Evolutionary conservation across 1,140 invertebrate species (phyloP), one percentile per base, ranked within the genome.

Genomic region (Drosophila saltans): DNA sequence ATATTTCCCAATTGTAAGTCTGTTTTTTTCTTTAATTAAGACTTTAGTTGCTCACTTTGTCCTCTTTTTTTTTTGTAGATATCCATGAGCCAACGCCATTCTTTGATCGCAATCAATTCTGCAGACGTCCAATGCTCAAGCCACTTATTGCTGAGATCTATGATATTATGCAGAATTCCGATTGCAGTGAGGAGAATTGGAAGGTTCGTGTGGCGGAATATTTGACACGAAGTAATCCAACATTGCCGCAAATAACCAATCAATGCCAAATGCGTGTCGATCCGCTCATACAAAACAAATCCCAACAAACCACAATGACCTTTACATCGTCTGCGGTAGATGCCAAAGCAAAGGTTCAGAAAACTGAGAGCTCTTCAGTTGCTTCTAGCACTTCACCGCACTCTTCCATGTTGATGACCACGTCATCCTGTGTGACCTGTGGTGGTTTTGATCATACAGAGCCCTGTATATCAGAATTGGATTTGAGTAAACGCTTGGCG

Each of bases 1-100:
- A 97, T 98, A 88, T 98, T 97, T 92, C 96, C 97, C 2, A 93
- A 95, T 73, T 94, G 97, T 97, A 94, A 94, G 93, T 93, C 52
- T 5, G 16, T 16, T 16, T 16, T 16, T 16, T 16, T 41, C 1
- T 5, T 11, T 7, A 5, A 11, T n/a, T 28, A 26, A 21, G 7
- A 9, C 2, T 3, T 11, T 24, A 57, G 30, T 24, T 1, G 39
- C 8, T 26, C 16, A 48, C 21, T 40, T 60, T 28, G 39, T 9
- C 8, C 10, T 9, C 2, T 5, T 36, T 2, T 8, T 1, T 26
- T 36, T 3, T 10, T 0, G 21, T 59, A 84, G 90, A 91, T 61
- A 91, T 91, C 5, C 81, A 89, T 28, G 90, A 91, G 41, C 90
- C 88, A 7, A 82, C 81, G 24, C 39, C 59, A 26, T 41, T 80